Conservation (phyloP, 2,888 invertebrate genomes). For the Cheilosia soror region DNA sequence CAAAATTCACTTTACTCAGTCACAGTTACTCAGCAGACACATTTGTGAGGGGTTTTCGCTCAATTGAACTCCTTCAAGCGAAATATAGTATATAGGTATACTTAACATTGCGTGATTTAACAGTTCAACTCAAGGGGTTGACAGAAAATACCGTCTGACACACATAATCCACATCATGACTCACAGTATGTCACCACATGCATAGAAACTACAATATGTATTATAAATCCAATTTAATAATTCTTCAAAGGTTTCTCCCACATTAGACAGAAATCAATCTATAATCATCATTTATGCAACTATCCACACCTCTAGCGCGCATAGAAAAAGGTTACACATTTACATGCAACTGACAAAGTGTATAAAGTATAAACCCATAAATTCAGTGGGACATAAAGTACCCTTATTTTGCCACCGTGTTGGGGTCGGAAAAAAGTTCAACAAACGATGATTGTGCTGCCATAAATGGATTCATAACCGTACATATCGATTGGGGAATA, state of each 20-base stretch:
- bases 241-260: conserved; percentile 21
- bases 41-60: conserved; percentile 28
- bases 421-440: conserved; percentile 43
- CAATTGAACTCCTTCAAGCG: conserved; percentile 53
- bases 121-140: conserved; percentile 31
- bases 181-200: conserved; percentile 8
- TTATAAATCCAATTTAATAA: conserved; percentile 29
- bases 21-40: conserved; percentile 7
- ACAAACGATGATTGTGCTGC: conserved; percentile 62
- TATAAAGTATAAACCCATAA: conserved; percentile 10
- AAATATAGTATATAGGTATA: conserved; percentile 8
- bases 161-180: conserved; percentile 36
- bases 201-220: not conserved
- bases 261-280: conserved; percentile 28
- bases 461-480: conserved; percentile 69
- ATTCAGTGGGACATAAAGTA: conserved; percentile 25
- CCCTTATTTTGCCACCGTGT: not conserved
- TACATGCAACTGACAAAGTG: conserved; percentile 1
- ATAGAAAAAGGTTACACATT: not conserved
- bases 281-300: conserved; percentile 24
- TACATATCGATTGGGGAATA: conserved; percentile 57
- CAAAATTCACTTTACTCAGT: conserved; percentile 3
- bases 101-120: conserved; percentile 28
- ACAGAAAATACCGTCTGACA: conserved; percentile 38
- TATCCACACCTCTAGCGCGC: conserved; percentile 1